Base-by-base conservation (phyloP, 2,797 vertebrate species). In the Diglossa cyanea region DNA sequence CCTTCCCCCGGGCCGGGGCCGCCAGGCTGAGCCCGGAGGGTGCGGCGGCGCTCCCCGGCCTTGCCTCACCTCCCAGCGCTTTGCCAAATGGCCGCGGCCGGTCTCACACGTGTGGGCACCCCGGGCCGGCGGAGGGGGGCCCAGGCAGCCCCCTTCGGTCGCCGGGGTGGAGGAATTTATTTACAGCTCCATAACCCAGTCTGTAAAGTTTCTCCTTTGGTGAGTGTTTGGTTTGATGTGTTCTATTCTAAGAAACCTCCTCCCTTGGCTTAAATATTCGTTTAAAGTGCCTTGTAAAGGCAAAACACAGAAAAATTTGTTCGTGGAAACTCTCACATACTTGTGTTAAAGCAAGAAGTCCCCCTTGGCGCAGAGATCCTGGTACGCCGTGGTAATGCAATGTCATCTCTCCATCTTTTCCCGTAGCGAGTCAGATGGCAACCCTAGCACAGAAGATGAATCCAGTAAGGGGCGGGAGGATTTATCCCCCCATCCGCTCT, bases 401-500 rank as follows among this genome's bases (percentile, higher is more conserved):
- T 95, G 91, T 96, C 91, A 70, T 93, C 62, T 96, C 81, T 95
- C 87, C 13, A 0, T 93, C 86, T 95, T 86, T 68, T 63, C 91
- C 80, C 63, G 2, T 73, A 99, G 98, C 33, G 98, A 99, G 93
- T 99, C 98, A 26, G 98, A 99, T 70, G 98, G 98, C 67, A 99
- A 99, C 91, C 98, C 98, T 82, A 99, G 98, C 97, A 99, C 98
- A 72, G 99, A 99, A 97, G 99, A 99, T 77, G 99, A 99, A 97
- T 99, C 99, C 72, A 99, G 99, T 97, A 99, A 99, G 97, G 99
- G 99, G 47, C 99, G 99, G 79, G 99, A 99, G 82, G 99, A 99
- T 97, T 90, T 99, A 92, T 99, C 99, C 91, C 99, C 99, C 44
- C 98, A 99, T 75, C 98, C 99, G 1, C 98, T 99, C 88, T 98